Evolutionary conservation across 1,140 invertebrate genomes (phyloP), one percentile per base, ranked within the genome.

Genomic region (Orussus abietinus): DNA sequence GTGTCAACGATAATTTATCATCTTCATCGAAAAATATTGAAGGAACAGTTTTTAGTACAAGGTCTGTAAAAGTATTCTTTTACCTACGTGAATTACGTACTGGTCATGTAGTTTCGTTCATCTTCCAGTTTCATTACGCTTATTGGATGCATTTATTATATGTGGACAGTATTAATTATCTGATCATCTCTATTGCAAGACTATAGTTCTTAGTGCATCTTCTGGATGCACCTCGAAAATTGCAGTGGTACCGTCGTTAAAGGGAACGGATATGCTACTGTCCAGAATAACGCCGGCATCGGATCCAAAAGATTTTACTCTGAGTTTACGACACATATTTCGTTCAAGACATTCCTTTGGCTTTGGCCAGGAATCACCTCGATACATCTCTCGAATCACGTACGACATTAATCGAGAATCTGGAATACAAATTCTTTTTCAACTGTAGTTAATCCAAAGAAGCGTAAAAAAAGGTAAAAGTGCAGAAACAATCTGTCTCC

Each of bases 161-260:
- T n/a, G n/a, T n/a, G n/a, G n/a, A n/a, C n/a, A n/a, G n/a, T n/a
- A n/a, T n/a, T n/a, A n/a, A n/a, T n/a, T n/a, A n/a, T n/a, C n/a
- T n/a, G n/a, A n/a, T n/a, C n/a, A n/a, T n/a, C n/a, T n/a, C n/a
- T n/a, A n/a, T n/a, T n/a, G n/a, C n/a, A n/a, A n/a, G n/a, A n/a
- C n/a, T n/a, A n/a, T n/a, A n/a, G n/a, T n/a, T n/a, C n/a, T n/a
- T n/a, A n/a, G n/a, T n/a, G 42, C 10, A 13, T 40, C 31, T 9
- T 55, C 48, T 3, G 52, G 47, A 5, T 18, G 41, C n/a, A 55
- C 43, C 1, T 48, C 48, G 9, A 55, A 55, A 4, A 28, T 14
- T 12, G 53, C 49, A 13, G 18, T 29, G 5, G 30, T 32, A 5
- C 53, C 53, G 1, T 55, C 47, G 22, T 55, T 55, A n/a, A 55